Conservation (phyloP, 64 coral and sea anemone genomes). For the Montipora sp. region DNA sequence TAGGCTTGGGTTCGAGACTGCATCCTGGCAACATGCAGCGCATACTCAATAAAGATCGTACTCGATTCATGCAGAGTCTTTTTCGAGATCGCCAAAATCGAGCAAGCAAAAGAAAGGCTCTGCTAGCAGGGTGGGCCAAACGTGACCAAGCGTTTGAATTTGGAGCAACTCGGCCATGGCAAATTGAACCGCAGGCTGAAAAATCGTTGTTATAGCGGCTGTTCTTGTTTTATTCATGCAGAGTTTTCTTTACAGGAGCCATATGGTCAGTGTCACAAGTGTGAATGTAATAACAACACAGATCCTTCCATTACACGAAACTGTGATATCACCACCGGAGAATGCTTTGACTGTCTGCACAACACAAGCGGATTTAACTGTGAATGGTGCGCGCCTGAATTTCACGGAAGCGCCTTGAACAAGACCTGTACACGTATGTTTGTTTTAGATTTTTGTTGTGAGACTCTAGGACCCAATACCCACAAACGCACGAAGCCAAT, state of each 20-base stretch:
- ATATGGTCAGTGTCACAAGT: constrained; percentile 69
- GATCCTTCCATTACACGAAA: constrained; percentile 38
- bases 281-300: constrained; percentile 77
- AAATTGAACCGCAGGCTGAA: background rate
- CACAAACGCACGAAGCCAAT: too few relatives aligned
- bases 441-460: background rate
- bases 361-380: constrained; percentile 87
- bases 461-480: background rate
- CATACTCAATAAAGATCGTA: too few relatives aligned
- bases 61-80: too few relatives aligned
- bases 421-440: constrained; percentile 80
- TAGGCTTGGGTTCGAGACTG: too few relatives aligned
- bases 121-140: too few relatives aligned
- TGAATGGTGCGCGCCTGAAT: constrained; percentile 83
- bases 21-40: too few relatives aligned
- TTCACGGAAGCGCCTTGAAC: constrained; percentile 79
- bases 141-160: too few relatives aligned
- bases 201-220: background rate
- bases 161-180: too few relatives aligned
- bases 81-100: too few relatives aligned
- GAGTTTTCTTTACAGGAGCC: constrained; percentile 4
- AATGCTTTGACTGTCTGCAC: constrained; percentile 80
- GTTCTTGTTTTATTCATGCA: background rate
- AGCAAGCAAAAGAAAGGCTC: too few relatives aligned
- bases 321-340: constrained; percentile 90